A percentile compares a stretch with the other conserved stretches of the same genome.
Evolutionary conservation across 2,888 invertebrate species (phyloP).

Genomic region (Chymomyza caudatula): DNA sequence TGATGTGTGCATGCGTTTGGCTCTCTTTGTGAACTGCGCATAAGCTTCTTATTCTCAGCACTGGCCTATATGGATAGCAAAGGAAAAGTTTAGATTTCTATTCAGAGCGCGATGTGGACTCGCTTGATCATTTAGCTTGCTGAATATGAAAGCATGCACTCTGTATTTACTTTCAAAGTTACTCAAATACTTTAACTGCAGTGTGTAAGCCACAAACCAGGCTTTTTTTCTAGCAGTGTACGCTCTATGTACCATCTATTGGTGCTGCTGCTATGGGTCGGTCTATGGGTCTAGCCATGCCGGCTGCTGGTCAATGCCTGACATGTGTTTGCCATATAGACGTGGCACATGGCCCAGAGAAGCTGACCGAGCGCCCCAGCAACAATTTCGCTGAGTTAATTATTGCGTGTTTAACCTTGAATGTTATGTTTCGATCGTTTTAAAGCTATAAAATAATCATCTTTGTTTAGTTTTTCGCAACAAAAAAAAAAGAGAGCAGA

Average conservation of each 20-base stretch:
- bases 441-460: slow-evolving; percentile 69
- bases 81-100: too few relatives aligned
- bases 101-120: too few relatives aligned
- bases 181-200: too few relatives aligned
- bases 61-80: too few relatives aligned
- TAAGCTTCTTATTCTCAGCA: too few relatives aligned
- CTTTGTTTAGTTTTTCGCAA: slow-evolving; percentile 58
- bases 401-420: slow-evolving; percentile 70
- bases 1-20: too few relatives aligned
- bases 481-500: not conserved
- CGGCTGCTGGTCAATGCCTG: slow-evolving; percentile 45
- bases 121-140: too few relatives aligned
- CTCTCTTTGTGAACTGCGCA: too few relatives aligned
- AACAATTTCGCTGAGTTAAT: slow-evolving; percentile 64
- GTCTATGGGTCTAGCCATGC: not conserved
- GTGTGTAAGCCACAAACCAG: too few relatives aligned
- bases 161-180: too few relatives aligned
- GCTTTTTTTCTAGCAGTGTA: not conserved
- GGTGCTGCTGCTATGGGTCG: not conserved
- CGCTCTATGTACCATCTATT: not conserved
- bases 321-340: slow-evolving; percentile 57
- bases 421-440: slow-evolving; percentile 57
- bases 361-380: slow-evolving; percentile 38
- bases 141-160: too few relatives aligned
- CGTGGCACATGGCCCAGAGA: slow-evolving; percentile 40